Evolutionary conservation across 2,888 invertebrate species (phyloP), one percentile per base, ranked within the genome.

Genomic region (Lomographa bimaculata): DNA sequence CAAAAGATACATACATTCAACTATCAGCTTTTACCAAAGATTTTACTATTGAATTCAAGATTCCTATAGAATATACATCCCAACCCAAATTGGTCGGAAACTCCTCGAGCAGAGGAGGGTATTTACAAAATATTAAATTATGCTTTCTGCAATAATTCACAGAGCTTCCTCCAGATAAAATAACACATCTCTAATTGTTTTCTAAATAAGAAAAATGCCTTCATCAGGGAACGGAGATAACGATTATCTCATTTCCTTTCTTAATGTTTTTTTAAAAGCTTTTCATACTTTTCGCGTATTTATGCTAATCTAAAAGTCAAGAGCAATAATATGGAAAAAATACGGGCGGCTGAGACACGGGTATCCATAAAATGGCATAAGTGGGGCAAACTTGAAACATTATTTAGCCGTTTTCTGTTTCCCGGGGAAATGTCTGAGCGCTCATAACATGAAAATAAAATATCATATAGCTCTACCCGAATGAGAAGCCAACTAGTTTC

Each of bases 221-320:
- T 64, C 52, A 55, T 48, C 54, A 57, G 50, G 54, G 64, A 62
- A 64, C 50, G 60, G 53, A 56, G 60, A 65, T 53, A 54, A 49
- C 57, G 61, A 70, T 68, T 64, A 64, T 63, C 52, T 55, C 54
- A 61, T 62, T 68, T 59, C 48, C 54, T 53, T 47, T 57, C 57
- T 58, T 72, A 69, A 70, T 65, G 60, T 68, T 66, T 64, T 42
- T 70, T 68, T 67, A 67, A 76, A 73, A 75, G 76, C 71, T 72
- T 73, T 70, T 65, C 52, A 54, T 64, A 55, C 64, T 70, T 66
- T 71, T 60, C 57, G 57, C 61, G 64, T 71, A 68, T 71, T 72
- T 70, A 73, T 72, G 73, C 59, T 72, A 74, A 75, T 75, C 59
- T 61, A 40, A 64, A 71, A 72, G 69, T 64, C 62, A 64, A 58